Evolutionary conservation across 1,140 invertebrate species (phyloP).

Genomic region (Pseudachorutes palmiensis): DNA sequence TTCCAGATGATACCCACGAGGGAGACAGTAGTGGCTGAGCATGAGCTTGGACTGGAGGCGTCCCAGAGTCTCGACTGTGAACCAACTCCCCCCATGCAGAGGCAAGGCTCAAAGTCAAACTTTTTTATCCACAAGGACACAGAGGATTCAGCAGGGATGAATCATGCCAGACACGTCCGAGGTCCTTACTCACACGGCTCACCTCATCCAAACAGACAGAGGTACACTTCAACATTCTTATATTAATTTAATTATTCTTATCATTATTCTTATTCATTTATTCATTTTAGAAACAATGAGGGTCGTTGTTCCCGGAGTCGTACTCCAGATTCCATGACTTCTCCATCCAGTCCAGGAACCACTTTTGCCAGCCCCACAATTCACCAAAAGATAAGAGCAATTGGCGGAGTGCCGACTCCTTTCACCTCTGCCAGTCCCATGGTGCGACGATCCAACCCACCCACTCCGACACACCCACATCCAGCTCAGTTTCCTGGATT

Average conservation of each 20-base stretch:
- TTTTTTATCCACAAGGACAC: slow-evolving; percentile 69
- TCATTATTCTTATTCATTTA: too few relatives aligned
- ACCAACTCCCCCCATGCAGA: slow-evolving; percentile 77
- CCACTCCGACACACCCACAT: slow-evolving; percentile 74
- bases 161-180: slow-evolving; percentile 46
- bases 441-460: slow-evolving; percentile 69
- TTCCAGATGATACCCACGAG: slow-evolving; percentile 35
- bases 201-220: slow-evolving; percentile 60
- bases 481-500: slow-evolving; percentile 47
- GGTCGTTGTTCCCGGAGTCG: slow-evolving; percentile 54
- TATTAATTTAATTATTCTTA: too few relatives aligned
- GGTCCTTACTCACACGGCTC: slow-evolving; percentile 59
- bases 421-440: slow-evolving; percentile 70
- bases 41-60: slow-evolving; percentile 44
- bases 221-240: too few relatives aligned
- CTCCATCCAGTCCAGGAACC: slow-evolving; percentile 47
- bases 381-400: slow-evolving; percentile 78
- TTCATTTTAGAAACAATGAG: slow-evolving; percentile 37
- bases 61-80: slow-evolving; percentile 88
- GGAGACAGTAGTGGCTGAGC: slow-evolving; percentile 56
- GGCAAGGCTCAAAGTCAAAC: slow-evolving; percentile 83
- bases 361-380: slow-evolving; percentile 65
- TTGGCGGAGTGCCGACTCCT: slow-evolving; percentile 73
- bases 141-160: slow-evolving; percentile 40
- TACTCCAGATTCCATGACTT: slow-evolving; percentile 58